A percentile compares a stretch with the other conserved stretches of the same genome.
These are phyloP conservation scores for Brachionus calyciflorus DNA, from an alignment of 1,140 invertebrate genomes.

Conservation along the genomic window DNA sequence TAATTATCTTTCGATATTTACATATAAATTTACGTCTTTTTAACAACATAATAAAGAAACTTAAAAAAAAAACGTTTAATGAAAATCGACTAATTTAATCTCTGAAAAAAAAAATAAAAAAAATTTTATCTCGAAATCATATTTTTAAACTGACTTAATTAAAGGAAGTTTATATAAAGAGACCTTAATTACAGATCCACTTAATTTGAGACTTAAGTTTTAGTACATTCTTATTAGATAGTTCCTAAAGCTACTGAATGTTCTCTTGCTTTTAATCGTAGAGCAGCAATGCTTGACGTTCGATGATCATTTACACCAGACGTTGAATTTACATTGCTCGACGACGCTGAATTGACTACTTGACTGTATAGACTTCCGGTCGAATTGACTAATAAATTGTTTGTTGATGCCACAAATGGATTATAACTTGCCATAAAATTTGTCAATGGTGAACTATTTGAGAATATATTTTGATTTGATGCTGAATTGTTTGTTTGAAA, in stretches of 20 bases:
- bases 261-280: constrained; percentile 83
- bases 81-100: constrained; percentile 8
- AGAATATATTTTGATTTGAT: neutral
- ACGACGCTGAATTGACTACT: constrained; percentile 33
- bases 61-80: neutral
- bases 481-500: neutral
- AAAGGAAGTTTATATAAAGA: too few relatives aligned
- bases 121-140: neutral
- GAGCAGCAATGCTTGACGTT: constrained; percentile 81
- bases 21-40: too few relatives aligned
- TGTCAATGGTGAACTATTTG: constrained; percentile 13
- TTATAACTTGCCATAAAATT: constrained; percentile 45
- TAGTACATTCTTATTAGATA: constrained; percentile 39
- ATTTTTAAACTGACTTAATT: too few relatives aligned
- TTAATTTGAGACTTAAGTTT: too few relatives aligned
- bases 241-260: constrained; percentile 63
- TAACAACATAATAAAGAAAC: too few relatives aligned
- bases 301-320: constrained; percentile 69
- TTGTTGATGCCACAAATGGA: constrained; percentile 29
- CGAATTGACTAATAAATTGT: constrained; percentile 10
- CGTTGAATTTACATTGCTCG: neutral
- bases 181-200: too few relatives aligned
- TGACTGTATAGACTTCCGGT: neutral
- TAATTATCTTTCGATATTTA: too few relatives aligned
- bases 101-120: neutral